phyloP scores from a whole-genome alignment of 1,140 invertebrate genomes.

The Philaenus spumarius region DNA sequence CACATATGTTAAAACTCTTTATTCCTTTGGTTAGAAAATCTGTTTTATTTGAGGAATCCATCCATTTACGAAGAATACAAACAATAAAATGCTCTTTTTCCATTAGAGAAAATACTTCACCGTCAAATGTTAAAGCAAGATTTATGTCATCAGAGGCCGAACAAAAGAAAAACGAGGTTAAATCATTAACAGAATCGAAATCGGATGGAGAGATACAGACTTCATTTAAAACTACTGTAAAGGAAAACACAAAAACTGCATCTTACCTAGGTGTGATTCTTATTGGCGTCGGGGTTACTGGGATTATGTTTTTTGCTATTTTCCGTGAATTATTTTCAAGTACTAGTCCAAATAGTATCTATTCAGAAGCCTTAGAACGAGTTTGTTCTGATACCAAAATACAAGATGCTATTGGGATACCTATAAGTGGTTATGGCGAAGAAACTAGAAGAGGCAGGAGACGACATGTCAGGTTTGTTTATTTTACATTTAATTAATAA shows the following conservation, averaged over 20 bases:
- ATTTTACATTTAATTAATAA: no score
- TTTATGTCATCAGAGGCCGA: no score
- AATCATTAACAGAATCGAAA: no score
- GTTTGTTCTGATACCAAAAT: constrained; percentile 63
- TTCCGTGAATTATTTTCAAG: constrained; percentile 81
- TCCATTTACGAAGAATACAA: no score
- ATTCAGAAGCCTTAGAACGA: constrained; percentile 65
- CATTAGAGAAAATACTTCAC: no score
- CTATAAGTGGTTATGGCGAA: constrained; percentile 85
- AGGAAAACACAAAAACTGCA: constrained; percentile 78
- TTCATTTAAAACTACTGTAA: constrained; percentile 50
- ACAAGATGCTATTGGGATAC: constrained; percentile 67
- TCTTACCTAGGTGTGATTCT: constrained; percentile 77
- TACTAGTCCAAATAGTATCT: constrained; percentile 78
- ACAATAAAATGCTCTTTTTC: no score
- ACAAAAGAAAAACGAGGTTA: no score
- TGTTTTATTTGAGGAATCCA: no score
- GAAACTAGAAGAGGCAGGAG: constrained; percentile 68
- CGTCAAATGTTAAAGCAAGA: no score
- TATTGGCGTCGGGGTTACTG: constrained; percentile 66
- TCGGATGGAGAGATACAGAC: no score
- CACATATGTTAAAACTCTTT: no score
- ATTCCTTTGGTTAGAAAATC: no score
- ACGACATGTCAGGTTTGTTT: constrained; percentile 48
- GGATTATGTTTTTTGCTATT: constrained; percentile 71